Conservation (phyloP, 2,113 vertebrate species). For the Hirundichthys speculiger region DNA sequence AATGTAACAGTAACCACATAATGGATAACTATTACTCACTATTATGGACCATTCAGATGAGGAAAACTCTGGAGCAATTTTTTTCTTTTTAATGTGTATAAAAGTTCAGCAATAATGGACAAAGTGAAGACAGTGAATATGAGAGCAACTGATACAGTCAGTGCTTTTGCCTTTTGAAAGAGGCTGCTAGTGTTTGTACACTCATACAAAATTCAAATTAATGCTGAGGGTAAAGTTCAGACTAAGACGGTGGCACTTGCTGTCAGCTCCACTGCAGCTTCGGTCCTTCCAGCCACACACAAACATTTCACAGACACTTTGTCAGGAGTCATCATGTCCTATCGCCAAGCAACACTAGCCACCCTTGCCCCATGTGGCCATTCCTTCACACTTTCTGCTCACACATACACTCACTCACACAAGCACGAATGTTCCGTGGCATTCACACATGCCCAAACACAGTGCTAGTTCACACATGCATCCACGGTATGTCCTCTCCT, state of each 20-base stretch:
- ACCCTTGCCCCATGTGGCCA: conserved; percentile 51
- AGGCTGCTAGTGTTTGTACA: conserved; percentile 11
- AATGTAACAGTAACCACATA: neutral
- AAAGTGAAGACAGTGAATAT: neutral
- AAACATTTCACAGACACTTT: conserved; percentile 45
- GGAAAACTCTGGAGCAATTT: neutral
- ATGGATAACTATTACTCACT: too few relatives aligned
- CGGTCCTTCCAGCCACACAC: conserved; percentile 19
- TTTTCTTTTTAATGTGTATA: too few relatives aligned
- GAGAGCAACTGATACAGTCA: neutral
- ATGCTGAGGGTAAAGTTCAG: conserved; percentile 23
- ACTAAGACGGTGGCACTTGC: conserved; percentile 11
- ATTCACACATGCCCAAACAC: conserved; percentile 14
- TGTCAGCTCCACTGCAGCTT: conserved; percentile 11
- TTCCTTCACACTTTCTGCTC: conserved; percentile 45
- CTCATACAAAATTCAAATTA: conserved; percentile 15
- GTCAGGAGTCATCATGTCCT: conserved; percentile 57
- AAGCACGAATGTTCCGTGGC: conserved; percentile 5
- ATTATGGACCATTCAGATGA: neutral
- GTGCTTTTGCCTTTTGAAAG: conserved; percentile 6
- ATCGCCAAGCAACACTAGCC: conserved; percentile 52
- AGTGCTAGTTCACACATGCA: conserved; percentile 27
- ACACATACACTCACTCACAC: conserved; percentile 26
- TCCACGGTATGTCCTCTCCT: conserved; percentile 3
- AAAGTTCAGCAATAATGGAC: neutral